These are phyloP conservation scores for Decapterus maruadsi DNA, from an alignment of 2,797 vertebrate species.

Conservation along the genomic window DNA sequence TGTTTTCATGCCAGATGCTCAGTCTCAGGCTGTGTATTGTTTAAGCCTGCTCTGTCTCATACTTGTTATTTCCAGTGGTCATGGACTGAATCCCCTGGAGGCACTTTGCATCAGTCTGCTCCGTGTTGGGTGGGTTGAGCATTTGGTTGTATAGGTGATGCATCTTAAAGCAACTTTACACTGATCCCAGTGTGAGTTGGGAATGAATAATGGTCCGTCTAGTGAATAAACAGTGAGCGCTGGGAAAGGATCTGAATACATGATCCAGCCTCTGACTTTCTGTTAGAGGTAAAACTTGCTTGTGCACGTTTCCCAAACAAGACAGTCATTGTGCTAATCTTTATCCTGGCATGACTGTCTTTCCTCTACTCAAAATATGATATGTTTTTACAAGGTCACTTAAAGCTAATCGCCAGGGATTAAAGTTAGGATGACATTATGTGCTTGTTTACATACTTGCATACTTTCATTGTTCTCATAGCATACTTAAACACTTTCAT, in stretches of 20 bases:
- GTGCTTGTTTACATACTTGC: slow-evolving; percentile 8
- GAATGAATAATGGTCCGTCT: slow-evolving; percentile 39
- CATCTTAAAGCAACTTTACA: slow-evolving; percentile 51
- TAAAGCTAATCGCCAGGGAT: slow-evolving; percentile 38
- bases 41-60: slow-evolving; percentile 16
- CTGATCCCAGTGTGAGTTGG: slow-evolving; percentile 38
- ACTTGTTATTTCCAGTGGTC: slow-evolving; percentile 19
- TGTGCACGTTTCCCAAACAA: slow-evolving; percentile 31
- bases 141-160: slow-evolving; percentile 36
- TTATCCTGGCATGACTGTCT: slow-evolving; percentile 25
- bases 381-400: slow-evolving; percentile 14
- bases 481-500: neutral
- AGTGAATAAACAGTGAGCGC: slow-evolving; percentile 44
- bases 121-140: slow-evolving; percentile 32
- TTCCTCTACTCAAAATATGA: neutral
- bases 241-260: slow-evolving; percentile 21
- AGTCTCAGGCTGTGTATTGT: slow-evolving; percentile 9
- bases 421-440: slow-evolving; percentile 6
- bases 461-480: neutral
- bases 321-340: slow-evolving; percentile 30
- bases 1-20: slow-evolving; percentile 17
- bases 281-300: slow-evolving; percentile 30
- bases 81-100: slow-evolving; percentile 30
- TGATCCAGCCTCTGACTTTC: slow-evolving; percentile 29
- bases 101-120: slow-evolving; percentile 30